These are phyloP conservation scores for Neodiprion fabricii DNA, from an alignment of 1,140 invertebrate genomes.

Conservation along the genomic window DNA sequence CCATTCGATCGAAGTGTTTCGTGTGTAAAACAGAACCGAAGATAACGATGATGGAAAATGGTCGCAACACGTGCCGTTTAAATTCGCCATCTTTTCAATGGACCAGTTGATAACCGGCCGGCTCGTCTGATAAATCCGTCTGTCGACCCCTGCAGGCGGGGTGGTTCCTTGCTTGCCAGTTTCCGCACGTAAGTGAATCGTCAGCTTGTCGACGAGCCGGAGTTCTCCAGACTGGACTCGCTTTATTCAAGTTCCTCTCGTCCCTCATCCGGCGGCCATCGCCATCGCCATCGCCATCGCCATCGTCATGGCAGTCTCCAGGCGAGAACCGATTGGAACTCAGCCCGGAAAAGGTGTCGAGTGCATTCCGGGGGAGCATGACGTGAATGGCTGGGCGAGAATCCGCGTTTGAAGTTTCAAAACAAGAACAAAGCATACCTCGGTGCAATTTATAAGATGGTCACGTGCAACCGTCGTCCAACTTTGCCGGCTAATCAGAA, in stretches of 20 bases:
- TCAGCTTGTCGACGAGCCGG: slow-evolving; percentile 45
- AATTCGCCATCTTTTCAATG: slow-evolving; percentile 3
- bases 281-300: slow-evolving; percentile 5
- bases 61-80: background rate
- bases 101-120: slow-evolving; percentile 9
- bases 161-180: slow-evolving; percentile 34
- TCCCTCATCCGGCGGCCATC: too few species aligned
- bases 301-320: slow-evolving; percentile 17
- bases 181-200: slow-evolving; percentile 56
- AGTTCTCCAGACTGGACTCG: background rate
- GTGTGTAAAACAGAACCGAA: too few species aligned
- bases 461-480: slow-evolving; percentile 50
- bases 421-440: slow-evolving; percentile 25
- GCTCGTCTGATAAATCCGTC: slow-evolving; percentile 29
- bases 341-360: slow-evolving; percentile 38
- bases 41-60: too few species aligned
- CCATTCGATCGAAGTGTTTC: too few species aligned
- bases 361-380: slow-evolving; percentile 44
- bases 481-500: slow-evolving; percentile 56
- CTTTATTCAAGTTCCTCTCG: too few species aligned
- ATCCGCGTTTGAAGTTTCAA: slow-evolving; percentile 28
- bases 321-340: slow-evolving; percentile 48
- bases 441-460: slow-evolving; percentile 46
- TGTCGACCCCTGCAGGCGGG: slow-evolving; percentile 13
- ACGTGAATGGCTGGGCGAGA: slow-evolving; percentile 42